phyloP scores from a whole-genome alignment of 1,140 invertebrate genomes.

The Sogatella furcifera region DNA sequence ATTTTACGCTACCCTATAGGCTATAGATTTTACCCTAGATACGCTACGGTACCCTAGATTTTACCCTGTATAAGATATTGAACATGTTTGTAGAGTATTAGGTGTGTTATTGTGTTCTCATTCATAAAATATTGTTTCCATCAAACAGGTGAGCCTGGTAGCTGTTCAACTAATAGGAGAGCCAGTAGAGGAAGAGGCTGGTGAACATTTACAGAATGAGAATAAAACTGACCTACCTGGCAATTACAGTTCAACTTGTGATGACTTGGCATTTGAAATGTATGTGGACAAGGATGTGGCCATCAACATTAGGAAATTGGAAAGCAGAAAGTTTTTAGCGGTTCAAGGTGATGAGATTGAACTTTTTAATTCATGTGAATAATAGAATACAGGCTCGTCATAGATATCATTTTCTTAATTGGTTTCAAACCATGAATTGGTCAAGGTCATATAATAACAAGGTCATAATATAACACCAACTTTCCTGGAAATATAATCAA shows the following conservation, averaged over 20 bases:
- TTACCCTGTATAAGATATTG: too few species aligned
- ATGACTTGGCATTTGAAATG: conserved; percentile 95
- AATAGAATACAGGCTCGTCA: too few species aligned
- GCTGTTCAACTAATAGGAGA: conserved; percentile 70
- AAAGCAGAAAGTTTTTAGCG: conserved; percentile 74
- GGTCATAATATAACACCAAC: too few species aligned
- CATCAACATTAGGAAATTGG: conserved; percentile 74
- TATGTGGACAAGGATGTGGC: conserved; percentile 91
- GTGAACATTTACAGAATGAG: conserved; percentile 1
- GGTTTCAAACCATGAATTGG: too few species aligned
- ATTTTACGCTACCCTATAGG: too few species aligned
- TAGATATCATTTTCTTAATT: neutral
- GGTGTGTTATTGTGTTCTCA: too few species aligned
- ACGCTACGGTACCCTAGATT: too few species aligned
- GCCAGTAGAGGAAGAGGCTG: conserved; percentile 24
- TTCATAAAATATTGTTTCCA: neutral
- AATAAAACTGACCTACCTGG: neutral
- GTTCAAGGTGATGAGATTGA: conserved; percentile 45
- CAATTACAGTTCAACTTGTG: conserved; percentile 60
- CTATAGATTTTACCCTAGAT: too few species aligned
- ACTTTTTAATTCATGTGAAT: too few species aligned
- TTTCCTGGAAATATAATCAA: too few species aligned
- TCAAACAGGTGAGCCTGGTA: conserved; percentile 52
- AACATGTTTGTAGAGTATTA: too few species aligned
- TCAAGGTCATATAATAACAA: too few species aligned